A percentile compares a stretch with the other conserved stretches of the same genome.
These are phyloP conservation scores for Hermatobates lingyangjiaoensis DNA, from an alignment of 1,140 invertebrate genomes.

Conservation along the genomic window DNA sequence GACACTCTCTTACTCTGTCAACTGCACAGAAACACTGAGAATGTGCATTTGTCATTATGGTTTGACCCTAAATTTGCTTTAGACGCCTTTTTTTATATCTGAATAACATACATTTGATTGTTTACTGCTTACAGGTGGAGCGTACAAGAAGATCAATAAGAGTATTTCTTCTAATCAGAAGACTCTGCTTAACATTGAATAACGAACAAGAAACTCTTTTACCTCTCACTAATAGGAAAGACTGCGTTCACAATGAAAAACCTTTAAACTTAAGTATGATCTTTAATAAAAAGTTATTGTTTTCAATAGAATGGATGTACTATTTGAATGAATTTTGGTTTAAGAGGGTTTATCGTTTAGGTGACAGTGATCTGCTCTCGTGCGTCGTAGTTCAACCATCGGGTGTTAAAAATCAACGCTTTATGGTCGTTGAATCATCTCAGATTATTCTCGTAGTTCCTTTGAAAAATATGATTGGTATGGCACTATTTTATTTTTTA, in stretches of 20 bases:
- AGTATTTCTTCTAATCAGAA: slow-evolving; percentile 81
- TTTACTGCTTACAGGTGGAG: slow-evolving; percentile 56
- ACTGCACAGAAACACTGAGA: no score
- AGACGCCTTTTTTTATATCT: no score
- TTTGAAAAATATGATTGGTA: slow-evolving; percentile 76
- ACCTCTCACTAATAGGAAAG: slow-evolving; percentile 76
- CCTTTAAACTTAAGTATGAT: slow-evolving; percentile 16
- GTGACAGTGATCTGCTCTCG: slow-evolving; percentile 61
- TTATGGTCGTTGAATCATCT: slow-evolving; percentile 83
- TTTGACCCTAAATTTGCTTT: no score
- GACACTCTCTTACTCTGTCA: no score
- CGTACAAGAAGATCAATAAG: slow-evolving; percentile 79
- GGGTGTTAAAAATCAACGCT: slow-evolving; percentile 70
- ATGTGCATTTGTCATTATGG: no score
- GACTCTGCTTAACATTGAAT: slow-evolving; percentile 59
- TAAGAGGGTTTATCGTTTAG: slow-evolving; percentile 1
- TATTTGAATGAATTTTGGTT: no score
- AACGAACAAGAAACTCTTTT: slow-evolving; percentile 70
- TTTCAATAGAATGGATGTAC: no score
- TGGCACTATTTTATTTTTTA: neutral
- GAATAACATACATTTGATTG: no score
- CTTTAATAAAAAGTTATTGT: neutral
- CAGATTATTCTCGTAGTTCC: slow-evolving; percentile 95
- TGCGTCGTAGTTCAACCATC: slow-evolving; percentile 85
- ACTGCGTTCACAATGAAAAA: slow-evolving; percentile 49